Base-by-base conservation (phyloP, 2,888 invertebrate genomes). In the Drepanosiphum platanoidis region DNA sequence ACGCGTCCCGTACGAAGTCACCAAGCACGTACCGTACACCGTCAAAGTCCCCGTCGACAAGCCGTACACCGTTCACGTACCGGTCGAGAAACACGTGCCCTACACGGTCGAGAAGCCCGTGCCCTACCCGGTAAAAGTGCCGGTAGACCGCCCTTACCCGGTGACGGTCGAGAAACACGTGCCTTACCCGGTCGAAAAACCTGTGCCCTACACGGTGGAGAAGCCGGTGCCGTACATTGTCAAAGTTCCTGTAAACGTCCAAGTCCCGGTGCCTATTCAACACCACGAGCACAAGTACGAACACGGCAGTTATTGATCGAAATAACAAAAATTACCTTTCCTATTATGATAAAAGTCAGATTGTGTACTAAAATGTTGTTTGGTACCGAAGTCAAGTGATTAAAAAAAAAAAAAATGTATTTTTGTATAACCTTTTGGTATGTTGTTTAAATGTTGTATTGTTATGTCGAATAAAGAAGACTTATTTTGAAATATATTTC, bases 191-290 rank as follows among this genome's bases (percentile, higher is more conserved):
- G 87, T 86, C 2, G 94, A 94, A 87, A 95, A 95, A 89, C 94
- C 93, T 68, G 94, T 94, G 87, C 95, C 95, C 34, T 93, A 93
- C 88, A 92, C 91, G 78, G 94, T 95, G 5, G 94, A 95, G 89
- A 94, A 94, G 36, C 94, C 92, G 15, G 92, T 93, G 71, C 88
- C 88, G 72, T 88, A 88, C 61, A 94, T 94, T 36, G 94, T 95
- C 11, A 94, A 95, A 89, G 94, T 95, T 36, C 94, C 92, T 15
- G 82, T 86, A 46, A 86, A 87, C 66, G 86, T 88, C 15, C 87
- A 87, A 18, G 88, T 88, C 22, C 87, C 87, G 32, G 86, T 87
- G 8, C 87, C 88, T n/a, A n/a, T n/a, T n/a, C n/a, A n/a, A n/a
- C n/a, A n/a, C n/a, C n/a, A n/a, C n/a, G n/a, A n/a, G n/a, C n/a